Base-by-base conservation (phyloP, 2,888 invertebrate genomes). In the Teleiodes luculella region DNA sequence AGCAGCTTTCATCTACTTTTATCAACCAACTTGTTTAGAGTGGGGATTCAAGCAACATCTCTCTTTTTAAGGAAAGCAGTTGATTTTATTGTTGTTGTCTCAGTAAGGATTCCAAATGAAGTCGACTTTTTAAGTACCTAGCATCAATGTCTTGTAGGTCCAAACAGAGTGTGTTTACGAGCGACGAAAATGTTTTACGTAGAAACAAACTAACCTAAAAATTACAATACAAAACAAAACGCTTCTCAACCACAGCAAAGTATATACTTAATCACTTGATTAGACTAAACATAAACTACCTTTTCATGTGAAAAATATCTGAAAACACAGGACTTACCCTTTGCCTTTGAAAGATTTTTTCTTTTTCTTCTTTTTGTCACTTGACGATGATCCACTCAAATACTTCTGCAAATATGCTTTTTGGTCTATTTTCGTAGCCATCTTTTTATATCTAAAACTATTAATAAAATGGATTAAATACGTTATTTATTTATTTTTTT, bases 381-480 rank as follows among this genome's bases (percentile, higher is more conserved):
- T 91, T 7, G 80, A 88, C 48, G 91, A 91, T n/a, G 91, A 86
- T 5, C 92, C 91, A 3, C 92, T 91, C 7, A 96, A 81, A 78
- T 96, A 95, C 74, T 93, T 94, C 76, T 94, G 94, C 51, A 96
- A 86, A 78, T 96, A 96, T 59, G 95, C 92, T 68, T 95, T 95
- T 72, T 96, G 95, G 74, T 92, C 91, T 56, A 94, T 79, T 64
- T 83, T 84, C 53, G 79, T 67, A 62, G 86, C 68, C 90, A 90
- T 91, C 68, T n/a, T 39, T 13, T 37, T 16, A 16, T 2, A n/a
- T 3, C 18, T 37, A 2, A 18, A 14, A 18, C 13, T 35, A 10
- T 31, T 10, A 31, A 35, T 11, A n/a, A 35, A 35, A n/a, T n/a
- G 11, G 4, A 35, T 4, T 35, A n/a, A n/a, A n/a, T n/a, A n/a